These are phyloP conservation scores for Onychorhynchus coronatus DNA, from an alignment of 2,113 vertebrate genomes.

Conservation along the genomic window DNA sequence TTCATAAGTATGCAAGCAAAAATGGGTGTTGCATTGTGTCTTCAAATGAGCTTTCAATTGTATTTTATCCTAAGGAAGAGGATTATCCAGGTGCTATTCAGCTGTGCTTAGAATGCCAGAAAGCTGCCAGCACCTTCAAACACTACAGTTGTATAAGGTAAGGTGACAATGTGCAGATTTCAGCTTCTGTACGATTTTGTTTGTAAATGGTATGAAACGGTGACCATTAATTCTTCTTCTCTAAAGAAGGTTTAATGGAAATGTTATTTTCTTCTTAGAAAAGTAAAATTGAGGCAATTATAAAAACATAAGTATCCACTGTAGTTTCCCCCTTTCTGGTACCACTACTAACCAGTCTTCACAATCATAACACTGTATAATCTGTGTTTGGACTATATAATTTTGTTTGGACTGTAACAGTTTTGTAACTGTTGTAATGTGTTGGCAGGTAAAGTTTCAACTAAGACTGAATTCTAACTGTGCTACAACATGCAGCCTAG, in stretches of 20 bases:
- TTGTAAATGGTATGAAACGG: not conserved
- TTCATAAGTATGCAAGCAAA: not conserved
- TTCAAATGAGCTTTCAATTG: not conserved
- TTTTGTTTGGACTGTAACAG: not conserved
- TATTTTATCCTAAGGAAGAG: constrained; percentile 83
- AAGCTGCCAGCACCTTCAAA: constrained; percentile 98
- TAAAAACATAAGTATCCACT: not conserved
- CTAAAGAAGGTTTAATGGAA: not conserved
- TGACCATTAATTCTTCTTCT: not conserved
- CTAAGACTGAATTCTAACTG: not conserved
- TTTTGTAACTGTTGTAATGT: not conserved
- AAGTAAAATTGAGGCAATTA: not conserved
- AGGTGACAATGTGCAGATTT: not conserved
- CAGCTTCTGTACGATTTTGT: not conserved
- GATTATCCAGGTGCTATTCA: constrained; percentile 98
- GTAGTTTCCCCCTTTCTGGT: not conserved
- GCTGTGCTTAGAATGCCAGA: constrained; percentile 95
- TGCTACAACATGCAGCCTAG: not conserved
- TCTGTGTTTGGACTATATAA: not conserved
- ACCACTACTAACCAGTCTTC: not conserved
- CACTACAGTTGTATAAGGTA: constrained; percentile 99
- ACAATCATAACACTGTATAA: not conserved
- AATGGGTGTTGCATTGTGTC: not conserved
- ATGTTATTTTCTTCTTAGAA: not conserved
- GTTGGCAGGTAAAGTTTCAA: not conserved